These are phyloP conservation scores for Sinopyrophorus schimmeli DNA, from an alignment of 2,888 invertebrate species.

Conservation along the genomic window DNA sequence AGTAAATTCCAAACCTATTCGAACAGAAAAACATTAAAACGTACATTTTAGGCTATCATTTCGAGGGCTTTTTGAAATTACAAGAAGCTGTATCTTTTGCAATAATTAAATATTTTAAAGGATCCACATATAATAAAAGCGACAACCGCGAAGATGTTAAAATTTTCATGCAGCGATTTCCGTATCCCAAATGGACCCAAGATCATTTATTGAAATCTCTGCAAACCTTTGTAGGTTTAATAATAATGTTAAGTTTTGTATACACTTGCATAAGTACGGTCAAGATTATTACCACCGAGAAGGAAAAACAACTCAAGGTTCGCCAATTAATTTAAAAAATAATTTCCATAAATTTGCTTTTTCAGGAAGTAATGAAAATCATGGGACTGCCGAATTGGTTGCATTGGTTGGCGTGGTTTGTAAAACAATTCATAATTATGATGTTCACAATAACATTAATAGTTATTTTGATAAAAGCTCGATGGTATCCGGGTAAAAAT, in stretches of 20 bases:
- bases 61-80: slow-evolving; percentile 68
- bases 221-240: slow-evolving; percentile 70
- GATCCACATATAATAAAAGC: slow-evolving; percentile 23
- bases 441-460: slow-evolving; percentile 62
- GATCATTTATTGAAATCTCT: slow-evolving; percentile 70
- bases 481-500: slow-evolving; percentile 48
- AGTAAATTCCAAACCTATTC: slow-evolving; percentile 16
- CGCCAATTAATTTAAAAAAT: background rate
- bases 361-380: slow-evolving; percentile 86
- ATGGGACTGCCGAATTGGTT: slow-evolving; percentile 84
- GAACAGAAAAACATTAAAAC: background rate
- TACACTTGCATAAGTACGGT: slow-evolving; percentile 81
- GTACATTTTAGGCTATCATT: slow-evolving; percentile 58
- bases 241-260: slow-evolving; percentile 79
- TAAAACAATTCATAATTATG: slow-evolving; percentile 71
- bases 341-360: slow-evolving; percentile 25
- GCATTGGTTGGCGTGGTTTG: slow-evolving; percentile 85
- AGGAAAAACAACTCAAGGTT: slow-evolving; percentile 76
- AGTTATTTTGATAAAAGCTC: slow-evolving; percentile 57
- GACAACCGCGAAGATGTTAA: slow-evolving; percentile 36
- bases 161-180: slow-evolving; percentile 66
- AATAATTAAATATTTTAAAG: slow-evolving; percentile 27
- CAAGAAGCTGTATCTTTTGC: slow-evolving; percentile 58
- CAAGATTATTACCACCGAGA: slow-evolving; percentile 73
- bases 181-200: slow-evolving; percentile 71